Conservation (phyloP, 1,140 invertebrate species). For the Notospermus geniculatus region DNA sequence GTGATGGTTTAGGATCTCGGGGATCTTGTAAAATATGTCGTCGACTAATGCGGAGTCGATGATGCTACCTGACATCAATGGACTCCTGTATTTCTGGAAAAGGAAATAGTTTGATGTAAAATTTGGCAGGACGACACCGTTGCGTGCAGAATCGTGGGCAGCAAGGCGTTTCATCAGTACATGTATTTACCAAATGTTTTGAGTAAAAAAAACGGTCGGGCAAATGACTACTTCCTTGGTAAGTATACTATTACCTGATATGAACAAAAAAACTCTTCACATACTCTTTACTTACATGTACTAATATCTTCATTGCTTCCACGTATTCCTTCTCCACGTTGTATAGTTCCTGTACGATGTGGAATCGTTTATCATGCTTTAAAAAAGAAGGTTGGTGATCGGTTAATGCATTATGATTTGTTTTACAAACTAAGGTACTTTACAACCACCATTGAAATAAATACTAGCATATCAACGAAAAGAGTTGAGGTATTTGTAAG, state of each 20-base stretch:
- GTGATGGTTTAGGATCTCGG: constrained; percentile 85
- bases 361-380: constrained; percentile 85
- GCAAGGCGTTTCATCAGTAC: constrained; percentile 9
- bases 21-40: constrained; percentile 92
- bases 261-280: no score
- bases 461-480: no score
- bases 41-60: constrained; percentile 83
- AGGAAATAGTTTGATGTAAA: constrained; percentile 17
- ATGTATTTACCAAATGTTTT: constrained; percentile 8
- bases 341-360: constrained; percentile 89
- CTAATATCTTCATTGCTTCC: constrained; percentile 83
- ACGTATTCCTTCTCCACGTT: constrained; percentile 93
- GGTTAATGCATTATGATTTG: no score
- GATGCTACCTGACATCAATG: constrained; percentile 84
- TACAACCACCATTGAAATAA: no score
- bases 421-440: no score
- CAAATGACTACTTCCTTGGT: no score
- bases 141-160: background rate
- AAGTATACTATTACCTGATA: no score
- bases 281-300: constrained; percentile 67
- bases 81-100: constrained; percentile 87
- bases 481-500: no score
- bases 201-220: background rate
- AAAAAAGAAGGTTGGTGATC: constrained; percentile 52
- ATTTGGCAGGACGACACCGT: background rate